Base-by-base conservation (phyloP, 2,797 vertebrate genomes). In the Prionace glauca region DNA sequence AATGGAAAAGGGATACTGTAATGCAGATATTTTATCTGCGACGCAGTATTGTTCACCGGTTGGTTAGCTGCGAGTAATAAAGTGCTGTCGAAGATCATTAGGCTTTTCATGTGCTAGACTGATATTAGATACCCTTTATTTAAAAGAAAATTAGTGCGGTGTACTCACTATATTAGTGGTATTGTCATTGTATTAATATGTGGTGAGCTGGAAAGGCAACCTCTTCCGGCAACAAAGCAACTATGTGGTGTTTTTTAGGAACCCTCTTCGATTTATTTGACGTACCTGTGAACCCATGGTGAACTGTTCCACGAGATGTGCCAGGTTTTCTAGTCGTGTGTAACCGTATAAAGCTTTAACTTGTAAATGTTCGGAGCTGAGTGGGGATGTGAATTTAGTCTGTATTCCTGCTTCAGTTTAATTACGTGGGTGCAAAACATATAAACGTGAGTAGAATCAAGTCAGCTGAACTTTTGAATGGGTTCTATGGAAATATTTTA, bases 81-180 rank as follows among this genome's bases (percentile, higher is more conserved):
- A 92, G 72, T 97, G 96, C 96, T 36, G 96, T 95, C 95, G 94
- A 92, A 96, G 92, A 96, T 96, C 96, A 96, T 71, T 97, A 77
- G 71, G 93, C 93, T 95, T 60, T 93, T 29, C 74, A 96, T 96
- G 97, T 97, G 97, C 97, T 97, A 67, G 96, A 96, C 97, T 97
- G 95, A 97, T 96, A 96, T 97, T 96, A 97, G 97, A 96, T 96
- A 96, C 97, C 96, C 97, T 97, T 96, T 97, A 97, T 96, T 97
- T 98, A 98, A 97, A 97, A 98, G 97, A 97, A 56, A 56, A 56
- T 56, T 98, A 97, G 97, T 98, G 97, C 97, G 97, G 98, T 98
- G 98, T 96, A 97, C 97, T 98, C 97, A 98, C 97, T 98, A 97
- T 98, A 97, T 97, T 98, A 97, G 97, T 95, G 96, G 96, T 97